Conservation (phyloP, 2,797 vertebrate species). For the Alectoris magna region DNA sequence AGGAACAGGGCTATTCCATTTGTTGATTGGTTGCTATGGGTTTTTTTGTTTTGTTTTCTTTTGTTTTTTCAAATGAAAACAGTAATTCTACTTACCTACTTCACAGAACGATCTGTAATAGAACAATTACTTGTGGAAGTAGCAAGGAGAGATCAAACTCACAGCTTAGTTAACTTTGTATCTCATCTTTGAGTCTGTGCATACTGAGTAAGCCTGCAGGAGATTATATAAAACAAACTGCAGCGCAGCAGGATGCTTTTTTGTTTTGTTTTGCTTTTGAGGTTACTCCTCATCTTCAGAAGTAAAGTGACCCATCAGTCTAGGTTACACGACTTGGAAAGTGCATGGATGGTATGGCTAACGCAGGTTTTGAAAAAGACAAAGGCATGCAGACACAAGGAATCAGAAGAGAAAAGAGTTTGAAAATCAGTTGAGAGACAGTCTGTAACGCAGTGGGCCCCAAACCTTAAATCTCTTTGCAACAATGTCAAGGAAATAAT, state of each 20-base stretch:
- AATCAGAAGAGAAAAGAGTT: conserved; percentile 57
- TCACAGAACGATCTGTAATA: background rate
- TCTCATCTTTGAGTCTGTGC: background rate
- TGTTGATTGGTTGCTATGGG: background rate
- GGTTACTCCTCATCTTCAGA: conserved; percentile 29
- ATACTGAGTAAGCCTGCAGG: background rate
- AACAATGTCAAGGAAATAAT: conserved; percentile 66
- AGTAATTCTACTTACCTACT: background rate
- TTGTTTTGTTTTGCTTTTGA: conserved; percentile 27
- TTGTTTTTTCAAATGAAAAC: background rate
- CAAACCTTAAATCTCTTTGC: conserved; percentile 59
- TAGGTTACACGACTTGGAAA: background rate
- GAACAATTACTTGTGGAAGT: conserved; percentile 26
- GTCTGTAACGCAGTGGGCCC: conserved; percentile 36
- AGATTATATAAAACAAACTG: background rate
- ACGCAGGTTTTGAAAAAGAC: conserved; percentile 13
- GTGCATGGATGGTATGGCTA: background rate
- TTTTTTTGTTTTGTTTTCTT: background rate
- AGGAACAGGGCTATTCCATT: background rate
- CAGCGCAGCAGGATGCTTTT: background rate
- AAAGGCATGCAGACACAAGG: conserved; percentile 47
- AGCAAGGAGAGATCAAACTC: conserved; percentile 21
- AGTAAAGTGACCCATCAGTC: conserved; percentile 25
- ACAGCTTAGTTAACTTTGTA: background rate
- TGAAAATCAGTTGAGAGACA: conserved; percentile 50